A percentile compares a stretch with the other conserved stretches of the same genome.
Conservation (phyloP, 64 coral and sea anemone species). For the Orbicella faveolata region DNA sequence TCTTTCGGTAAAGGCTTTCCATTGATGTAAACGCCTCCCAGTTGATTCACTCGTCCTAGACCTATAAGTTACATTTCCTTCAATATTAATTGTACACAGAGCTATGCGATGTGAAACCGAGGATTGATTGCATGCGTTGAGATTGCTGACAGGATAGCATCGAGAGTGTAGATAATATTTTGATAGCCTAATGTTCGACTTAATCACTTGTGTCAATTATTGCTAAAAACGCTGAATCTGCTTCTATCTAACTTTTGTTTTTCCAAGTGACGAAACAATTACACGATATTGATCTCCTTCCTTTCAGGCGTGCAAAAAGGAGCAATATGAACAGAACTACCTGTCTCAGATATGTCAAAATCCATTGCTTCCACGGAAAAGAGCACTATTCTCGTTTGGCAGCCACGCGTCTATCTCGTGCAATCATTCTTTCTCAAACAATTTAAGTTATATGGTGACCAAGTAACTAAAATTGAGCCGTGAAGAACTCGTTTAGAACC, state of each 20-base stretch:
- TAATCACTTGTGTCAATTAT: too few species aligned
- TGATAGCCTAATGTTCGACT: too few species aligned
- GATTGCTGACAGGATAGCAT: too few species aligned
- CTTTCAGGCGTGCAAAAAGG: too few species aligned
- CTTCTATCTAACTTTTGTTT: too few species aligned
- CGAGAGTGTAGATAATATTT: too few species aligned
- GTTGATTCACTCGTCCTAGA: constrained; percentile 59
- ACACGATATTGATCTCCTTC: too few species aligned
- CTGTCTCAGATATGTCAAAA: not conserved
- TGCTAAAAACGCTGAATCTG: not conserved
- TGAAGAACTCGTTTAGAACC: not conserved
- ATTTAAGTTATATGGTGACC: constrained; percentile 34
- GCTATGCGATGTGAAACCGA: not conserved
- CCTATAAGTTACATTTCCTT: constrained; percentile 4
- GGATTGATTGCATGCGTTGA: not conserved
- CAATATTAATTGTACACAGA: not conserved
- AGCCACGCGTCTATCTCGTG: not conserved
- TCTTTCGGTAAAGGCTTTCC: constrained; percentile 64
- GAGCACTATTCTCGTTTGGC: not conserved
- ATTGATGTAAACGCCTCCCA: constrained; percentile 68
- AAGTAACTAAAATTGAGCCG: constrained; percentile 21
- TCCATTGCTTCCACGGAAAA: constrained; percentile 5
- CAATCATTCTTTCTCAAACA: constrained; percentile 14
- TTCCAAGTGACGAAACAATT: too few species aligned
- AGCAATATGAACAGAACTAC: not conserved